These are phyloP conservation scores for Muschampia staudingeri DNA, from an alignment of 2,888 invertebrate species.

Conservation along the genomic window DNA sequence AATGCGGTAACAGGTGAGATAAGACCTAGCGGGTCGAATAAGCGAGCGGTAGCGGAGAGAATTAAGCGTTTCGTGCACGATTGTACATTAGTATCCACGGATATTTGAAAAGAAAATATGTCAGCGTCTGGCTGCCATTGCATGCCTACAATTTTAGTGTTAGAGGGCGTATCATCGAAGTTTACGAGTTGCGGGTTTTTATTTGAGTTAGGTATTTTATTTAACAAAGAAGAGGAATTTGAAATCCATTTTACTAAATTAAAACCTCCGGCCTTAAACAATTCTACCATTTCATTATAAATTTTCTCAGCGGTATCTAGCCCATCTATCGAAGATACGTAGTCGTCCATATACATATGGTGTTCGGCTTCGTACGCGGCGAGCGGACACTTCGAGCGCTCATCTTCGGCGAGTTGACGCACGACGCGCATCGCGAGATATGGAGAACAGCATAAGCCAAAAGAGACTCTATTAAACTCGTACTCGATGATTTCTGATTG, in stretches of 20 bases:
- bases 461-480: constrained; percentile 25
- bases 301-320: neutral
- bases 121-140: neutral
- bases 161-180: constrained; percentile 10
- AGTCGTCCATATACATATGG: constrained; percentile 22
- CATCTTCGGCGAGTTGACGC: constrained; percentile 11
- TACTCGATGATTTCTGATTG: neutral
- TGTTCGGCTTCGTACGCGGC: neutral
- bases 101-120: constrained; percentile 14
- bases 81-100: neutral
- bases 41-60: constrained; percentile 10
- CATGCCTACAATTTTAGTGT: constrained; percentile 16
- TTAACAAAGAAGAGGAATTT: neutral
- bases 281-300: neutral
- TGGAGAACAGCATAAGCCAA: neutral
- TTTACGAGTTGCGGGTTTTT: constrained; percentile 10
- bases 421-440: constrained; percentile 29
- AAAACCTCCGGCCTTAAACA: neutral
- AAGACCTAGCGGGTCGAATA: constrained; percentile 8
- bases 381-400: constrained; percentile 13
- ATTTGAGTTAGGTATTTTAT: constrained; percentile 12
- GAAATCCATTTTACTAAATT: constrained; percentile 15
- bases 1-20: constrained; percentile 2
- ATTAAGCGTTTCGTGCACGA: constrained; percentile 4
- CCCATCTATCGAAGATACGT: neutral